Evolutionary conservation across 2,797 vertebrate genomes (phyloP).

Genomic region (Pangasius djambal): DNA sequence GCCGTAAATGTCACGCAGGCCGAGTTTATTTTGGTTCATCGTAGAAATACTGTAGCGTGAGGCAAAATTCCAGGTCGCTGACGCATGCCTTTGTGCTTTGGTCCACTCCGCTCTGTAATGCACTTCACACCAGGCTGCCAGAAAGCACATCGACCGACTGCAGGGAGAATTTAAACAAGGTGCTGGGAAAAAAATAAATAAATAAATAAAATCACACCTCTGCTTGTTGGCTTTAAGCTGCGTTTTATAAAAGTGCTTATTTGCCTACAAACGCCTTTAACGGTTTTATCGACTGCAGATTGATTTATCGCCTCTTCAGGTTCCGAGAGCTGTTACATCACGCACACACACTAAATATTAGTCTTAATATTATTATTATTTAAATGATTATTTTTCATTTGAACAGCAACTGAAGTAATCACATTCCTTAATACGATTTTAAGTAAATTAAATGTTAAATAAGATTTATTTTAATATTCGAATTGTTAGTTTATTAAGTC

Average conservation of each 20-base stretch:
- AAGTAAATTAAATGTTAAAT: not conserved
- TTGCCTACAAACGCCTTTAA: not conserved
- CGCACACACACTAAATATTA: not conserved
- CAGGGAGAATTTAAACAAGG: constrained; percentile 1
- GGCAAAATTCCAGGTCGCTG: not conserved
- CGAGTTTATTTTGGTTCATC: not conserved
- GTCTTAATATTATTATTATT: not conserved
- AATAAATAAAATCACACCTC: not conserved
- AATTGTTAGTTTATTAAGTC: not conserved
- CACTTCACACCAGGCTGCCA: constrained; percentile 21
- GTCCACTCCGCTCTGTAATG: constrained; percentile 24
- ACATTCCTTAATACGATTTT: no score
- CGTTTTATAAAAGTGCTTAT: not conserved
- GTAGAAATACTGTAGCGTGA: not conserved
- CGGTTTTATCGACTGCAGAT: not conserved
- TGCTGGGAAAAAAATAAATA: not conserved
- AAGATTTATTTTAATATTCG: not conserved
- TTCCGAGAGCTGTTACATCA: not conserved
- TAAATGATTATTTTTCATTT: no score
- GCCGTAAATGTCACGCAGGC: not conserved
- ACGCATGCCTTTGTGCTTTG: constrained; percentile 9
- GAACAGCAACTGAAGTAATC: no score
- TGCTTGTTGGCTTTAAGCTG: not conserved
- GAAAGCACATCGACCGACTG: constrained; percentile 18
- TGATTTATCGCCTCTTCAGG: not conserved